phyloP scores from a whole-genome alignment of 2,113 vertebrate genomes.

The Toxotes chatareus region DNA sequence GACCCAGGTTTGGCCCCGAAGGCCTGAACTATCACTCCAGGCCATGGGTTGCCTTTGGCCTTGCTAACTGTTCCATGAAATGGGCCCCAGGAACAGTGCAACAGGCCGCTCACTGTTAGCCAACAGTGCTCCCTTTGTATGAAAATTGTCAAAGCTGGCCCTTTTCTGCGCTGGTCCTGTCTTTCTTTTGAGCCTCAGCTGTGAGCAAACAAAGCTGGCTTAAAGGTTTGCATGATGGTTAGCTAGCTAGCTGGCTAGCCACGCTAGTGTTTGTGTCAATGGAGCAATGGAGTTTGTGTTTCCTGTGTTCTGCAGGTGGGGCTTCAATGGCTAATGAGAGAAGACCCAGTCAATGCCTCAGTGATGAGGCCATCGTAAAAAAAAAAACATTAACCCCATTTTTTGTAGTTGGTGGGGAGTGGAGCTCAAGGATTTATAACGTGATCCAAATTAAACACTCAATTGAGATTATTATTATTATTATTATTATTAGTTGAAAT shows the following conservation, averaged over 20 bases:
- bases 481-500: slow-evolving; percentile 26
- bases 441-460: slow-evolving; percentile 25
- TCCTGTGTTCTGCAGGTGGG: slow-evolving; percentile 72
- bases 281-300: slow-evolving; percentile 70
- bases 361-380: slow-evolving; percentile 50
- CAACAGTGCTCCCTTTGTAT: slow-evolving; percentile 90
- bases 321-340: slow-evolving; percentile 67
- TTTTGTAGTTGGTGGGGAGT: slow-evolving; percentile 13
- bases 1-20: slow-evolving; percentile 76
- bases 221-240: slow-evolving; percentile 73
- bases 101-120: slow-evolving; percentile 88
- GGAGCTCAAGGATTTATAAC: slow-evolving; percentile 26
- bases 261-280: slow-evolving; percentile 64
- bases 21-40: slow-evolving; percentile 85
- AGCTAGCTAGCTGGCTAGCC: slow-evolving; percentile 75
- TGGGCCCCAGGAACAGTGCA: slow-evolving; percentile 85
- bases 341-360: slow-evolving; percentile 39
- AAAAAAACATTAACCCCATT: slow-evolving; percentile 6
- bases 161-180: slow-evolving; percentile 81
- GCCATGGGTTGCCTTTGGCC: slow-evolving; percentile 87
- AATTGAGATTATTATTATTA: background rate
- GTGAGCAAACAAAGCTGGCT: slow-evolving; percentile 81
- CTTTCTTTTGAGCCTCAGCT: slow-evolving; percentile 77
- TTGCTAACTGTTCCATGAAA: slow-evolving; percentile 91
- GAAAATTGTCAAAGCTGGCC: slow-evolving; percentile 82